Evolutionary conservation across 2,113 vertebrate species (phyloP), one percentile per base, ranked within the genome.

Genomic region (Tenrec ecaudatus): DNA sequence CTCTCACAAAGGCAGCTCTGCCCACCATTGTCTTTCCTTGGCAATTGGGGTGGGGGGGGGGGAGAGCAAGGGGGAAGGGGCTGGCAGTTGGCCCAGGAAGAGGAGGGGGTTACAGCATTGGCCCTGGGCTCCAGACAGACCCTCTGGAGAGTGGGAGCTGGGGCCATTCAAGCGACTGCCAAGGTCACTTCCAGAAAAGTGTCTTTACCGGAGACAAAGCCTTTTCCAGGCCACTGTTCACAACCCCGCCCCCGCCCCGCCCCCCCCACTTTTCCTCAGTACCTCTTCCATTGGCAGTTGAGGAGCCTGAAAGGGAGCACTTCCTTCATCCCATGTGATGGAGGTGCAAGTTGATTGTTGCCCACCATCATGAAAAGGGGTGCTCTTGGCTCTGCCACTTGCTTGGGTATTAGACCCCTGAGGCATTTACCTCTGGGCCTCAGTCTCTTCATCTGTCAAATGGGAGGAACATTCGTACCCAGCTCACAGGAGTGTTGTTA

Each of bases 21-120:
- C 95, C 94, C 94, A 94, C 91, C 91, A 96, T 97, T 96, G 96
- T 96, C 95, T 90, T 96, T 58, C 31, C 5, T n/a, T 75, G 90
- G 82, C 66, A 87, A 14, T 58, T 92, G 84, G 22, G 53, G n/a
- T n/a, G 27, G 57, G 53, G 77, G 78, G 73, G 31, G 66, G 64
- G 76, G 89, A 85, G 20, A 3, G 14, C 60, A 62, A 62, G 60
- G 64, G 93, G 22, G 84, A 95, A 92, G 85, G 94, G 87, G 58
- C 86, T 96, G 91, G 96, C 96, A 81, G 23, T n/a, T 60, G 92
- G 94, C 94, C 95, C 95, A 86, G 95, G 78, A 75, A 73, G 85
- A 27, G 66, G 69, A 68, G 57, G 85, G 73, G 43, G 69, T 58
- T 82, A 89, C 83, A 66, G 53, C 80, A 82, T 80, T 89, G 81